Conservation (phyloP, 1,140 invertebrate species). For the Oedothorax gibbosus region DNA sequence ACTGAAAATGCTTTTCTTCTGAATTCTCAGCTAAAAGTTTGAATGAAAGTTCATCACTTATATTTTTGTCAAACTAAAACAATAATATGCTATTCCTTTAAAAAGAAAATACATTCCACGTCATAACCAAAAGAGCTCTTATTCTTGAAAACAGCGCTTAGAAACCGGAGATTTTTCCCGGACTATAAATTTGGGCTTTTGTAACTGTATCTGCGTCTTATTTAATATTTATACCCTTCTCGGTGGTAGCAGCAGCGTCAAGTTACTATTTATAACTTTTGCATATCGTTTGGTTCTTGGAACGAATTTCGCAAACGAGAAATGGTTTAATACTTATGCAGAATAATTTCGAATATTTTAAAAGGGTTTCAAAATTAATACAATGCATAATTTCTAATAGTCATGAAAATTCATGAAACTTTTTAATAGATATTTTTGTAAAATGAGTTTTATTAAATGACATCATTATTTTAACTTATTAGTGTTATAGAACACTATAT, state of each 20-base stretch:
- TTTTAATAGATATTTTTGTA: neutral
- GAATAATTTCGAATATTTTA: neutral
- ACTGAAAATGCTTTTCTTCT: neutral
- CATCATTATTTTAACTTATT: slow-evolving; percentile 11
- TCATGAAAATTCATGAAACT: slow-evolving; percentile 12
- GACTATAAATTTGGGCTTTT: slow-evolving; percentile 42
- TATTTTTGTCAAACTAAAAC: neutral
- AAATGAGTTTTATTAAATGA: neutral
- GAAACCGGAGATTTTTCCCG: slow-evolving; percentile 43
- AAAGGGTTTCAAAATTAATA: neutral
- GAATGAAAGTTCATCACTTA: neutral
- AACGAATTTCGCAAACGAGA: neutral
- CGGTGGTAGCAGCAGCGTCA: slow-evolving; percentile 38
- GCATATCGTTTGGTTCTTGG: slow-evolving; percentile 32
- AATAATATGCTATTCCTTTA: slow-evolving; percentile 2
- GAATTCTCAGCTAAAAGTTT: neutral
- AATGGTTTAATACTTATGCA: slow-evolving; percentile 6
- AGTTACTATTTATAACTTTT: slow-evolving; percentile 54
- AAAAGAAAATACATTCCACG: slow-evolving; percentile 5
- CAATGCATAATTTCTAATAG: neutral
- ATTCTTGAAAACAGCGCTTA: slow-evolving; percentile 31
- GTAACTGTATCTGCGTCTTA: slow-evolving; percentile 55
- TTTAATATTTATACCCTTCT: slow-evolving; percentile 56
- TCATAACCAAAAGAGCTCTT: slow-evolving; percentile 35
- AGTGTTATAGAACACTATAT: no score